Evolutionary conservation across 2,888 invertebrate genomes (phyloP), one percentile per base, ranked within the genome.

Genomic region (Hirtodrosophila alboralis): DNA sequence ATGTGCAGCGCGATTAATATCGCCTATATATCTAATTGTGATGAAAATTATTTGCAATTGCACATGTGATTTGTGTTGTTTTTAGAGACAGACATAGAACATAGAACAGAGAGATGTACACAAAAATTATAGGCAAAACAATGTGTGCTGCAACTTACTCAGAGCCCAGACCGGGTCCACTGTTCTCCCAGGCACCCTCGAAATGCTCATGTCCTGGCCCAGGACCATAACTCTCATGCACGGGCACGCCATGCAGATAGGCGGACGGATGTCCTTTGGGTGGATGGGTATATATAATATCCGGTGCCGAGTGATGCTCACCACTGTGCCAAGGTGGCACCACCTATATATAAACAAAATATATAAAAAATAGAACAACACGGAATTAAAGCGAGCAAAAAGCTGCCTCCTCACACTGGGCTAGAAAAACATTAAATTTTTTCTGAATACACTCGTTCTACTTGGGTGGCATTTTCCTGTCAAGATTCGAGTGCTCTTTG

Each of bases 81-180:
- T 77, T 78, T 65, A 81, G 59, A 48, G 56, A 75, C 63, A 75
- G 16, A 71, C 57, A 62, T 52, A 49, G 28, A 57, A n/a, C n/a
- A n/a, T n/a, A n/a, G n/a, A n/a, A n/a, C n/a, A n/a, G 36, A 73
- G 33, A 63, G 52, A 69, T 30, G 51, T 36, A 67, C 49, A 69
- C 18, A 58, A 48, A 45, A 51, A 16, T 10, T 16, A 12, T 18
- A 30, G 33, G 33, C 36, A 30, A 10, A 64, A 13, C 7, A 5
- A 13, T n/a, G n/a, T 33, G 16, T 3, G 33, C 16, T 13, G 13
- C 13, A 40, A 91, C 93, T 92, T 83, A 93, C 93, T 93, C 93
- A 76, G 92, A 92, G 33, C 93, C 93, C 68, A 93, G 89, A 10
- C 93, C 93, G 5, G 93, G 93, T 2, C 93, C 93, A 2, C 93